These are phyloP conservation scores for Odocoileus virginianus DNA, from an alignment of 2,113 vertebrate species.

Conservation along the genomic window DNA sequence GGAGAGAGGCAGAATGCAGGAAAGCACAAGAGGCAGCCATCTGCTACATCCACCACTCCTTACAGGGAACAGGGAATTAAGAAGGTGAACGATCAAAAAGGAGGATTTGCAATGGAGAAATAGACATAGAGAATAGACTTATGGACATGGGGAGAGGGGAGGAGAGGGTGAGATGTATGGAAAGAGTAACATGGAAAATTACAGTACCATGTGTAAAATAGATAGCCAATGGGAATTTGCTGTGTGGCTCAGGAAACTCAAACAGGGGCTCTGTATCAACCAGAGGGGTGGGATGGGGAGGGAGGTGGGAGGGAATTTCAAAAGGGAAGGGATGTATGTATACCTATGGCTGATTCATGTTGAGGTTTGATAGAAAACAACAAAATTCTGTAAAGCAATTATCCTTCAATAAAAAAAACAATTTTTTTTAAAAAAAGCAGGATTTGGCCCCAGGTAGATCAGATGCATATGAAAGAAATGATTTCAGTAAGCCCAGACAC, in stretches of 20 bases:
- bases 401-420: not conserved
- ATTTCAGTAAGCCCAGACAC: not conserved
- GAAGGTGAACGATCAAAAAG: not conserved
- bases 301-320: not conserved
- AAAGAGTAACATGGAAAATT: not conserved
- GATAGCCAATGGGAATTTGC: not conserved
- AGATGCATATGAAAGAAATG: not conserved
- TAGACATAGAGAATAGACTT: not conserved
- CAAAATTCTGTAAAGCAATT: not conserved
- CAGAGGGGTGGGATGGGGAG: not conserved
- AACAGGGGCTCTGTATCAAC: not conserved
- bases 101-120: not conserved
- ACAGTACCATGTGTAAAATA: not conserved
- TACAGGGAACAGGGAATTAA: not conserved
- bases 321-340: not conserved
- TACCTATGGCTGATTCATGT: not conserved
- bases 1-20: not conserved
- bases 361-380: not conserved
- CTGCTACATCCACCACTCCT: accelerated
- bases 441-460: not conserved
- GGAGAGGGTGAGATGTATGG: not conserved
- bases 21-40: not conserved
- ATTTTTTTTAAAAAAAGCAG: accelerated
- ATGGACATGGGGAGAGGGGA: not conserved
- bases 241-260: not conserved